Evolutionary conservation across 2,888 invertebrate species (phyloP).

Genomic region (Eretmocerus hayati): DNA sequence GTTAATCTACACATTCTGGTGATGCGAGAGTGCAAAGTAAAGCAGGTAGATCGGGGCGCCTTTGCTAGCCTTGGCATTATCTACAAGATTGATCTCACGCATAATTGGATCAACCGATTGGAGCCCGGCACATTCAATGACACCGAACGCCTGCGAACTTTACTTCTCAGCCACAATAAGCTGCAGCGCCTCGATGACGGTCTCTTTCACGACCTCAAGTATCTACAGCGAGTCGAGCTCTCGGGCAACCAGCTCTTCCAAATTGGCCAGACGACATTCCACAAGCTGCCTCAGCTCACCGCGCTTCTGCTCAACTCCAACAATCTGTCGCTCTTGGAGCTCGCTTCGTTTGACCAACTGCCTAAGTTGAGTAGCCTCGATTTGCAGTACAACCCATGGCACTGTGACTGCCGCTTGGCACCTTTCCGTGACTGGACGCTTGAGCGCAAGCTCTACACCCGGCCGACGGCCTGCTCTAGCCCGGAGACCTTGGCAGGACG

Average conservation of each 20-base stretch:
- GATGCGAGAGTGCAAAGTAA: conserved; percentile 66
- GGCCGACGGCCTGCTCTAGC: conserved; percentile 65
- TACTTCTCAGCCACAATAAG: conserved; percentile 69
- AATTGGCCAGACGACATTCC: conserved; percentile 66
- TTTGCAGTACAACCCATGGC: conserved; percentile 78
- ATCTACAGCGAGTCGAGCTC: conserved; percentile 69
- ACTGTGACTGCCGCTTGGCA: conserved; percentile 78
- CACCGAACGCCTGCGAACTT: conserved; percentile 62
- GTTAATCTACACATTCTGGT: conserved; percentile 76
- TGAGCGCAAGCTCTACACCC: conserved; percentile 65
- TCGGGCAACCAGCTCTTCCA: conserved; percentile 66
- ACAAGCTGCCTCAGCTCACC: conserved; percentile 60
- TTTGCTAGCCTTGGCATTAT: conserved; percentile 69
- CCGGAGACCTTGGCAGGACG: conserved; percentile 63
- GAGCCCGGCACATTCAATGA: conserved; percentile 66
- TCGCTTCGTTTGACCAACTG: conserved; percentile 60
- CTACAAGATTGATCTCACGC: conserved; percentile 75
- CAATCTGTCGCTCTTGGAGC: conserved; percentile 60
- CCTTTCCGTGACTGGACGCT: conserved; percentile 72
- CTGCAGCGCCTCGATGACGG: conserved; percentile 66
- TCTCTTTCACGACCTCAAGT: conserved; percentile 67
- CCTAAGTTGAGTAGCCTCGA: conserved; percentile 65
- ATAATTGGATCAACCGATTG: conserved; percentile 61
- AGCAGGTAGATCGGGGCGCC: conserved; percentile 66
- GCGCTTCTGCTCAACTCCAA: conserved; percentile 68